Percentiles rank a stretch among this genome's conserved stretches.
phyloP scores from a whole-genome alignment of 2,888 invertebrate species.

The Drosophila nigricruria region DNA sequence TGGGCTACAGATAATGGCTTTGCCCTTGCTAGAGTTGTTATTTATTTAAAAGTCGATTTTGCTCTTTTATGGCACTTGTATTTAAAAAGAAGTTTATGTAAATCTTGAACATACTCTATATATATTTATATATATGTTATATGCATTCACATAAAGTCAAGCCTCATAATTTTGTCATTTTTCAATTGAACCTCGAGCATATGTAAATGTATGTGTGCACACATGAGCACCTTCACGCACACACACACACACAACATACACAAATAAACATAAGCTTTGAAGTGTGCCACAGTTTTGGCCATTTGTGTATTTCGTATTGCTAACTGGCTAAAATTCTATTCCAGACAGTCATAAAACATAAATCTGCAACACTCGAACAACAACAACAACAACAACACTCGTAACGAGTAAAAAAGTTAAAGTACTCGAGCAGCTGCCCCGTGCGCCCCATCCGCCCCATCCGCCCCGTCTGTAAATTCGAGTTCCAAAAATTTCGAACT shows the following conservation, averaged over 20 bases:
- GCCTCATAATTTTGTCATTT: constrained; percentile 25
- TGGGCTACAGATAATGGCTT: not conserved
- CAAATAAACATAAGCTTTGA: constrained; percentile 23
- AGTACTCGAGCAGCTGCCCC: constrained; percentile 17
- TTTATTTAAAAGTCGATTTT: not conserved
- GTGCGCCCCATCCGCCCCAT: not conserved
- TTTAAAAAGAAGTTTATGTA: constrained; percentile 5
- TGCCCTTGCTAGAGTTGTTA: not conserved
- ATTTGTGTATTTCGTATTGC: constrained; percentile 17
- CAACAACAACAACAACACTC: constrained; percentile 32
- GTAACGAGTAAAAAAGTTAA: constrained; percentile 51
- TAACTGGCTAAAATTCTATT: constrained; percentile 34
- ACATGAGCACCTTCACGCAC: not conserved
- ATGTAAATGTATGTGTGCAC: constrained; percentile 9
- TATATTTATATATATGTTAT: not conserved
- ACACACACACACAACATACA: not conserved
- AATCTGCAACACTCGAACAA: constrained; percentile 57
- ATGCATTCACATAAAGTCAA: not conserved
- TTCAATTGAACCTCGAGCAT: constrained; percentile 28
- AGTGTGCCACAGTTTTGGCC: constrained; percentile 10
- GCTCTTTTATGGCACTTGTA: not conserved
- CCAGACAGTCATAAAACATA: constrained; percentile 66
- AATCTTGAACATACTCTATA: not conserved
- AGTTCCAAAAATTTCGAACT: constrained; percentile 30
- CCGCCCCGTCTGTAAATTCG: not conserved